These are phyloP conservation scores for Nymphalis io DNA, from an alignment of 1,140 invertebrate genomes.

Conservation along the genomic window DNA sequence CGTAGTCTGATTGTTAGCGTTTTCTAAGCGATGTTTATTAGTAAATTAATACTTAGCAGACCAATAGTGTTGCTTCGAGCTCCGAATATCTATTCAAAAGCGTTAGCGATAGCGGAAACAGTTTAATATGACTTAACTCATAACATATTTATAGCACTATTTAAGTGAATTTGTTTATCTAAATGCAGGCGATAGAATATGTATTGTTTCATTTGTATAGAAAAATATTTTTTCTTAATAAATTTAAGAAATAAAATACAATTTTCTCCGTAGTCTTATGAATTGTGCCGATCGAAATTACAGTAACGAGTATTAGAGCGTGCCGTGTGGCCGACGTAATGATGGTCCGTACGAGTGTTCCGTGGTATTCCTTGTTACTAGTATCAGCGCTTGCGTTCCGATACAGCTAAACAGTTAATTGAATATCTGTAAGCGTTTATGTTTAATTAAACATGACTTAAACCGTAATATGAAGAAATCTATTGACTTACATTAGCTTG, in stretches of 20 bases:
- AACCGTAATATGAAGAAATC: background rate
- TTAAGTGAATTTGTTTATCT: too few species aligned
- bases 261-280: background rate
- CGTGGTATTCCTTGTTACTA: slow-evolving; percentile 21
- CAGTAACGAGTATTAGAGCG: slow-evolving; percentile 39
- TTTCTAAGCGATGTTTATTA: slow-evolving; percentile 36
- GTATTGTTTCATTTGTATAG: too few species aligned
- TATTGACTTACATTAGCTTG: background rate
- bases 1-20: slow-evolving; percentile 10
- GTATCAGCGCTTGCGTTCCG: background rate
- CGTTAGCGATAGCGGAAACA: background rate
- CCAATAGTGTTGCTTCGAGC: slow-evolving; percentile 31
- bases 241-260: too few species aligned
- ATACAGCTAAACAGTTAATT: slow-evolving; percentile 14
- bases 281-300: slow-evolving; percentile 23
- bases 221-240: too few species aligned
- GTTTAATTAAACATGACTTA: slow-evolving; percentile 13
- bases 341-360: slow-evolving; percentile 26
- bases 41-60: slow-evolving; percentile 39
- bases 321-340: slow-evolving; percentile 36
- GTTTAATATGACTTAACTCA: too few species aligned
- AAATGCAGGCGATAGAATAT: too few species aligned
- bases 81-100: background rate
- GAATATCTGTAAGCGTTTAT: slow-evolving; percentile 6
- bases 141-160: too few species aligned